Conservation (phyloP, 1,140 invertebrate genomes). For the Lepidurus arcticus region DNA sequence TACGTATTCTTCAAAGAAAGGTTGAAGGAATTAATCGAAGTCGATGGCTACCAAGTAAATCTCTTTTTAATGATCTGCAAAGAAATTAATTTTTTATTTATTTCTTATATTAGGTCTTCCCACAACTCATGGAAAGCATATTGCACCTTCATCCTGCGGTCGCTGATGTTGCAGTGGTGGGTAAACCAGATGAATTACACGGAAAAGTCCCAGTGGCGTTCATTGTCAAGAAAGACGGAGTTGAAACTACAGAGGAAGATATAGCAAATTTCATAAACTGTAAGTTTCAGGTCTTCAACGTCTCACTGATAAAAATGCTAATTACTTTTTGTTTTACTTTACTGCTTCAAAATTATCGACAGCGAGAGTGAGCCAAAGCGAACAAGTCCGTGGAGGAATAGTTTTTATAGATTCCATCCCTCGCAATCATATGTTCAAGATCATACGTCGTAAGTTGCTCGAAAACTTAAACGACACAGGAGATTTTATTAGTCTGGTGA, state of each 20-base stretch:
- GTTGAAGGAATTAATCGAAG: slow-evolving; percentile 59
- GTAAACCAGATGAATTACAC: slow-evolving; percentile 45
- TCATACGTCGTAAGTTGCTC: background rate
- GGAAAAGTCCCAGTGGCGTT: slow-evolving; percentile 44
- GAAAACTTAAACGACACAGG: too few relatives aligned
- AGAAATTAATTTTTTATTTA: background rate
- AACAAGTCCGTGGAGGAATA: background rate
- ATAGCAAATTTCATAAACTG: slow-evolving; percentile 39
- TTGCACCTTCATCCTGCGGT: slow-evolving; percentile 45
- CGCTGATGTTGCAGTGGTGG: slow-evolving; percentile 47
- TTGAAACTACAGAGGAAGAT: slow-evolving; percentile 36
- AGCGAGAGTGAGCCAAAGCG: background rate
- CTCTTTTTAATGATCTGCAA: background rate
- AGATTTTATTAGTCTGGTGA: too few relatives aligned
- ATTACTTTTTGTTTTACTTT: slow-evolving; percentile 23
- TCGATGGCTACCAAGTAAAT: slow-evolving; percentile 49
- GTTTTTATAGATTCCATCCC: slow-evolving; percentile 27
- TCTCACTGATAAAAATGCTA: too few relatives aligned
- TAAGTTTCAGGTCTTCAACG: background rate
- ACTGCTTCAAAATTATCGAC: background rate
- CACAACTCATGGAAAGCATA: slow-evolving; percentile 51
- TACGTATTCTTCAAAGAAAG: slow-evolving; percentile 54
- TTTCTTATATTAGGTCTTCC: slow-evolving; percentile 46
- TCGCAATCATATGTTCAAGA: slow-evolving; percentile 26
- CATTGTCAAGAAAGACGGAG: slow-evolving; percentile 33